Evolutionary conservation across 2,888 invertebrate species (phyloP).

Genomic region (Scaptomyza parva): DNA sequence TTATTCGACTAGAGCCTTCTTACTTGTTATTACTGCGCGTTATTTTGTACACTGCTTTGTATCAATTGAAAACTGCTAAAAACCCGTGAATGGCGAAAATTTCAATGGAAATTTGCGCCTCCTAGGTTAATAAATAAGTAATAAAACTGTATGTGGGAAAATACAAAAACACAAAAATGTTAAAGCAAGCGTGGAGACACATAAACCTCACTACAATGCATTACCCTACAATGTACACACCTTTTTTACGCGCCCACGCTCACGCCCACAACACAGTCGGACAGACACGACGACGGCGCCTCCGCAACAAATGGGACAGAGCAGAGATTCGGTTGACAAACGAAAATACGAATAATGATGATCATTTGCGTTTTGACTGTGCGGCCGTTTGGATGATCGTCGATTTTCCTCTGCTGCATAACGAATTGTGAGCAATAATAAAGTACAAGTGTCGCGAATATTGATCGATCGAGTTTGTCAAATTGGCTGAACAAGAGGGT

Average conservation of each 20-base stretch:
- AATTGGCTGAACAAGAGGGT: constrained; percentile 77
- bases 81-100: constrained; percentile 4
- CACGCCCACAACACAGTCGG: constrained; percentile 15
- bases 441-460: neutral
- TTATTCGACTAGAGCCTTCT: too few relatives aligned
- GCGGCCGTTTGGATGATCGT: constrained; percentile 41
- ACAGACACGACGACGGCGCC: constrained; percentile 16
- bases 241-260: constrained; percentile 25
- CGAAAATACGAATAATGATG: constrained; percentile 30
- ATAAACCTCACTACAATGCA: constrained; percentile 23
- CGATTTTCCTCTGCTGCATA: constrained; percentile 22
- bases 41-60: constrained; percentile 19
- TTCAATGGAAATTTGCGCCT: constrained; percentile 43
- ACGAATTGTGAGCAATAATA: neutral
- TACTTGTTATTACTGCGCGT: too few relatives aligned
- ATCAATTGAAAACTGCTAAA: constrained; percentile 32
- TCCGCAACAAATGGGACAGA: constrained; percentile 28
- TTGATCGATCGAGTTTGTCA: constrained; percentile 35
- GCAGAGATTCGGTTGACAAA: constrained; percentile 64
- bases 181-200: constrained; percentile 14
- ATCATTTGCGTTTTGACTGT: constrained; percentile 55
- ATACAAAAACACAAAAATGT: constrained; percentile 2
- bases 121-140: constrained; percentile 48
- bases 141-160: constrained; percentile 53
- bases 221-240: constrained; percentile 44